Evolutionary conservation across 2,888 invertebrate genomes (phyloP).

Genomic region (Philereme transversata): DNA sequence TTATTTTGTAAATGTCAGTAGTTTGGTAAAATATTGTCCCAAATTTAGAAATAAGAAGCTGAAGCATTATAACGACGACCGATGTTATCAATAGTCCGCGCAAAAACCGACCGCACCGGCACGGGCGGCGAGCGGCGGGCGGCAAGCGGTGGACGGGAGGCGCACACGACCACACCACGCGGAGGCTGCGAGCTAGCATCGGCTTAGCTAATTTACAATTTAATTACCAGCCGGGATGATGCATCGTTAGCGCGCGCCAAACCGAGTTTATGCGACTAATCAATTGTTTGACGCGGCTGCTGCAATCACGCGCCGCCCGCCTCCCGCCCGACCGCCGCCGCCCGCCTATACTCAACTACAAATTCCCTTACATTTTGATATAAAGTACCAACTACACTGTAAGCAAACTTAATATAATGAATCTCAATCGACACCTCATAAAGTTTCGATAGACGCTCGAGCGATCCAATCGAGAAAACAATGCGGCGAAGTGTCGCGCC

Average conservation of each 20-base stretch:
- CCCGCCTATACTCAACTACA: slow-evolving; percentile 28
- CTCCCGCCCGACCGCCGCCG: slow-evolving; percentile 39
- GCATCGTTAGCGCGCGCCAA: slow-evolving; percentile 83
- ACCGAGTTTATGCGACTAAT: slow-evolving; percentile 84
- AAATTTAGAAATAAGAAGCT: too few relatives aligned
- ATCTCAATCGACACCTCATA: slow-evolving; percentile 62
- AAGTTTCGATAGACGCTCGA: slow-evolving; percentile 66
- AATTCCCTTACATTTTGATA: slow-evolving; percentile 21
- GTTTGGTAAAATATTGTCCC: too few relatives aligned
- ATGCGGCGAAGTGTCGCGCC: slow-evolving; percentile 73
- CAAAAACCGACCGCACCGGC: slow-evolving; percentile 48
- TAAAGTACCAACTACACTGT: slow-evolving; percentile 26
- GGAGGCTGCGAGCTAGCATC: slow-evolving; percentile 68
- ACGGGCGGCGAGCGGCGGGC: slow-evolving; percentile 36
- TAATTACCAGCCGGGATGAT: slow-evolving; percentile 82
- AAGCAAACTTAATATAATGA: slow-evolving; percentile 45
- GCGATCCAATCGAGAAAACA: slow-evolving; percentile 75
- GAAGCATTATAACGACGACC: too few relatives aligned
- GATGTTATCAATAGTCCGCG: slow-evolving; percentile 44
- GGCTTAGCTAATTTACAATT: slow-evolving; percentile 83
- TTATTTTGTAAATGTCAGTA: too few relatives aligned
- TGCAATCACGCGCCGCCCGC: slow-evolving; percentile 75
- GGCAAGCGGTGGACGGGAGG: slow-evolving; percentile 27
- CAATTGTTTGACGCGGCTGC: slow-evolving; percentile 83
- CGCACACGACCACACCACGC: slow-evolving; percentile 50